Base-by-base conservation (phyloP, 2,888 invertebrate genomes). In the Exephanes ischioxanthus region DNA sequence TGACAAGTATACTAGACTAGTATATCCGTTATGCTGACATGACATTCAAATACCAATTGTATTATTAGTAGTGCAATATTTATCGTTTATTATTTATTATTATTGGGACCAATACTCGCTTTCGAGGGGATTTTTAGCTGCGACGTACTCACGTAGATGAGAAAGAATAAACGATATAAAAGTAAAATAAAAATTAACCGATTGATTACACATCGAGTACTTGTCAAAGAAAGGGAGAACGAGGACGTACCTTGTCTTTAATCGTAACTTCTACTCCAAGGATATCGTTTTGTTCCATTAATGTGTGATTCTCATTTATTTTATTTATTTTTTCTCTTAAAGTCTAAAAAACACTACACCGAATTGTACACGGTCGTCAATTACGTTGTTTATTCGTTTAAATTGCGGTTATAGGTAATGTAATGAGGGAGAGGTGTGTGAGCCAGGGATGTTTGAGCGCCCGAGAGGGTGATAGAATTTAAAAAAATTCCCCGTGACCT, bases 311-410 rank as follows among this genome's bases (percentile, higher is more conserved):
- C 73, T 78, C 22, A 58, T 22, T 70, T 80, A 51, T 71, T 78
- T 79, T 78, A 22, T 58, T 22, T 22, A 73, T 58, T 3, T 79
- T 41, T 22, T 33, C 51, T 70, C 68, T 86, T 89, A 86, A 87
- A 70, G 19, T 73, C 66, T 85, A 86, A 88, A 77, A 67, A 80
- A 88, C 84, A 86, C 88, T 87, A 89, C 84, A 88, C 86, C 76
- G 84, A 88, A 85, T 67, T 58, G 22, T 88, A 87, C 75, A 85
- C 84, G 78, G 83, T 77, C 73, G 33, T 81, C 83, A 76, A 63
- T 80, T 80, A 83, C 68, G 85, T 80, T 83, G 75, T 85, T 82
- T 84, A 75, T 82, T 82, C 72, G 82, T 75, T 84, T 73, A 75
- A 70, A 82, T 85, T 61, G 73, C 68, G 68, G 53, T 82, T 82